A percentile compares a stretch with the other conserved stretches of the same genome.
These are phyloP conservation scores for Cyprinodon variegatus DNA, from an alignment of 2,113 vertebrate genomes.

Conservation along the genomic window DNA sequence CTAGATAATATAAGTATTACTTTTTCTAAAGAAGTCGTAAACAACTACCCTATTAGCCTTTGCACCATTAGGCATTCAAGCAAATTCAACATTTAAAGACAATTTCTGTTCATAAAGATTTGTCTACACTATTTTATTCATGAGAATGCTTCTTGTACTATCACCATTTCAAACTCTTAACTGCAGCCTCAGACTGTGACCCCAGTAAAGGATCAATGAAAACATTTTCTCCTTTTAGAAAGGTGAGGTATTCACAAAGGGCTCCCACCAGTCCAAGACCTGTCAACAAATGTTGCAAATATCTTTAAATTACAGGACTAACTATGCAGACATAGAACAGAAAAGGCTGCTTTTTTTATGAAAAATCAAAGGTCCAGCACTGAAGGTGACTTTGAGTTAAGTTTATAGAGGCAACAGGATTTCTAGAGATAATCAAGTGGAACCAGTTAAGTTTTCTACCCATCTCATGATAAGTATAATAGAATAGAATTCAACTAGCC, in stretches of 20 bases:
- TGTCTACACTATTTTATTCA: background rate
- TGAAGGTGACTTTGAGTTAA: background rate
- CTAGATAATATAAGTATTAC: no score
- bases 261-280: conserved; percentile 6
- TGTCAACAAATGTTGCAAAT: conserved; percentile 13
- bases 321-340: background rate
- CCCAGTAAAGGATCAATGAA: background rate
- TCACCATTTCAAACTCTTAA: background rate
- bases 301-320: background rate
- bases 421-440: background rate
- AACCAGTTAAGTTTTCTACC: background rate
- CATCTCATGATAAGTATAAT: no score
- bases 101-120: no score
- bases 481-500: no score
- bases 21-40: no score
- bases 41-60: no score
- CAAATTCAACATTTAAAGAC: no score
- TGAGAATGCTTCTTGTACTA: background rate
- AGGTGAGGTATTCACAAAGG: conserved; percentile 2
- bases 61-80: no score
- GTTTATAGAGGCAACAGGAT: background rate
- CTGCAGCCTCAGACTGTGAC: background rate
- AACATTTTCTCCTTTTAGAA: background rate
- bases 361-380: background rate
- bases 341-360: background rate